Base-by-base conservation (phyloP, 1,140 invertebrate species). In the Lutraria rhynchaena region DNA sequence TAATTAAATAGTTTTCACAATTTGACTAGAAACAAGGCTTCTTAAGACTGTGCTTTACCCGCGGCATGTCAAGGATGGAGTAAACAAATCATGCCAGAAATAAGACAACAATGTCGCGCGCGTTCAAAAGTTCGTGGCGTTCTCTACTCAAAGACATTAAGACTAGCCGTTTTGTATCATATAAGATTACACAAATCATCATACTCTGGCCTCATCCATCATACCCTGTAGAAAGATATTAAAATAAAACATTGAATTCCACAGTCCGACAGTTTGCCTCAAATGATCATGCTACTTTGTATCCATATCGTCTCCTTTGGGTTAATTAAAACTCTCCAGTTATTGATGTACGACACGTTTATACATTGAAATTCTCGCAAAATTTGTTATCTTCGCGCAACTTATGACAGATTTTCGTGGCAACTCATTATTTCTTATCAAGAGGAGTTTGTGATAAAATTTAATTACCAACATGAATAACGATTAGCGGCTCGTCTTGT, bases 351-450 rank as follows among this genome's bases (percentile, higher is more conserved):
- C 37, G 31, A 35, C 15, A 17, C 17, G 37, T 41, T 41, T 7
- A 41, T 41, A 41, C 37, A 41, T 15, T 7, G 37, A 41, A 41
- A 41, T 41, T 41, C 15, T 15, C 37, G 37, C 37, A 7, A 41
- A 41, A 41, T 41, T 7, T 37, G 22, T 61, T 61, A 61, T 61
- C 58, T 61, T 13, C 24, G 24, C 15, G 15, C n/a, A 19, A 61
- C 58, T 61, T 61, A 61, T 61, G 58, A 61, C 58, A 35, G 58
- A 35, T 61, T 35, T 61, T 35, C 31, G 58, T 3, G 58, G 31
- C 7, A 61, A 61, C 22, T 61, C 58, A 61, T 61, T 61, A 61
- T 61, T 61, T 35, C 31, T 33, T 35, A 61, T 61, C 58, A 61
- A 61, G 31, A 61, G 22, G 5, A 35, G 11, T 33, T 61, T 17